Conservation (phyloP, 2,797 vertebrate genomes). For the Malurus leucopterus region DNA sequence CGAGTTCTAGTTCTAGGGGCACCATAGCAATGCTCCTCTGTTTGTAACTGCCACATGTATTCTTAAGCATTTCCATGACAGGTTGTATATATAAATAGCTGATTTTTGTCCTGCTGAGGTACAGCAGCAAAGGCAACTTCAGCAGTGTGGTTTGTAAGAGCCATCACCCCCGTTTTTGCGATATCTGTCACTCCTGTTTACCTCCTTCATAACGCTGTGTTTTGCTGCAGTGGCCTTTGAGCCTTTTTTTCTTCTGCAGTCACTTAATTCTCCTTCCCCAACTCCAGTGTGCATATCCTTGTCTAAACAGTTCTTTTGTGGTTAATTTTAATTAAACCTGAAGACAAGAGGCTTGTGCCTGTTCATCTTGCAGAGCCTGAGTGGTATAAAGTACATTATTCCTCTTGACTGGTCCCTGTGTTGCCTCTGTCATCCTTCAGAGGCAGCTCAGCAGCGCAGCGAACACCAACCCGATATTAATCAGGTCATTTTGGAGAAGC, state of each 20-base stretch:
- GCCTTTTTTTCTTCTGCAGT: not conserved
- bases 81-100: not conserved
- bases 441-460: not conserved
- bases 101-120: not conserved
- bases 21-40: not conserved
- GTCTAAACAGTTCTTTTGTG: not conserved
- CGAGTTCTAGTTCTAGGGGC: not conserved
- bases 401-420: not conserved
- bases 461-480: not conserved
- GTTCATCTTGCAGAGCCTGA: not conserved
- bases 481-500: not conserved
- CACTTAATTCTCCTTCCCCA: not conserved
- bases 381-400: not conserved
- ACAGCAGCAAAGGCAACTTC: not conserved
- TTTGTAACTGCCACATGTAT: fast-evolving
- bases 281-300: not conserved
- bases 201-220: fast-evolving
- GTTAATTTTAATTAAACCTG: constrained; percentile 17
- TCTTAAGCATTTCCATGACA: not conserved
- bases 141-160: not conserved
- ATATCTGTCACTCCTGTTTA: fast-evolving
- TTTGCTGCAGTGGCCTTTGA: not conserved
- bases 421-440: not conserved
- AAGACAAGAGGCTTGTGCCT: not conserved
- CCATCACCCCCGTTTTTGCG: fast-evolving